Evolutionary conservation across 2,113 vertebrate species (phyloP).

Genomic region (Alces alces): DNA sequence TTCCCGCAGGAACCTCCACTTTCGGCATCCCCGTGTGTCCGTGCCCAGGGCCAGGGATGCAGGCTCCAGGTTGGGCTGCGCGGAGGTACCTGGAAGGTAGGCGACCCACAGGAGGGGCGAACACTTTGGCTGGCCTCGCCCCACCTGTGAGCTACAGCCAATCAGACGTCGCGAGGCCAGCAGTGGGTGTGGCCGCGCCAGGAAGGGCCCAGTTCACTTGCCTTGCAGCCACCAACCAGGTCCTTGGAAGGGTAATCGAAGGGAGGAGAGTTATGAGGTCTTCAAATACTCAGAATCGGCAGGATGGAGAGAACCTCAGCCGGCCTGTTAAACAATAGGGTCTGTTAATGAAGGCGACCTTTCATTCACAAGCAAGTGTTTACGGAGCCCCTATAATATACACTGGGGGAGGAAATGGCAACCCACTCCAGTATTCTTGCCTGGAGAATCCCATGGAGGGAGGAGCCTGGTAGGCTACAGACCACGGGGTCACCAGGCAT

Average conservation of each 20-base stretch:
- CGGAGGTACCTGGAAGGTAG: fast-evolving
- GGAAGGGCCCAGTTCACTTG: not conserved
- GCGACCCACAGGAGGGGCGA: not conserved
- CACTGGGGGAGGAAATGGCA: too few species aligned
- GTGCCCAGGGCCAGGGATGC: not conserved
- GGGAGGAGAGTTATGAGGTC: not conserved
- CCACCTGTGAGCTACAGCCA: not conserved
- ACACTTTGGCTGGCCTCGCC: too few species aligned
- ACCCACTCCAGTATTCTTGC: too few species aligned
- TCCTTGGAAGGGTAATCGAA: not conserved
- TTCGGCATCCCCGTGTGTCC: not conserved
- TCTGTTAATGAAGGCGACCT: not conserved
- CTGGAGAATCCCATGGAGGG: too few species aligned
- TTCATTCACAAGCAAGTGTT: not conserved
- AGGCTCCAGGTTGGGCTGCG: not conserved
- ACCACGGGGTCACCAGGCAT: not conserved
- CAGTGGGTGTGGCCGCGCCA: not conserved
- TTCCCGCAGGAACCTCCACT: not conserved
- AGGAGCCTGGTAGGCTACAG: too few species aligned
- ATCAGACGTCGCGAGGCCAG: not conserved
- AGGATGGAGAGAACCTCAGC: not conserved
- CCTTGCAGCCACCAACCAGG: not conserved
- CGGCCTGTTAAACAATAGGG: not conserved
- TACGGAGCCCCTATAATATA: not conserved
- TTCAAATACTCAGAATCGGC: not conserved